phyloP scores from a whole-genome alignment of 2,113 vertebrate genomes.

The Gasterosteus nipponicus region DNA sequence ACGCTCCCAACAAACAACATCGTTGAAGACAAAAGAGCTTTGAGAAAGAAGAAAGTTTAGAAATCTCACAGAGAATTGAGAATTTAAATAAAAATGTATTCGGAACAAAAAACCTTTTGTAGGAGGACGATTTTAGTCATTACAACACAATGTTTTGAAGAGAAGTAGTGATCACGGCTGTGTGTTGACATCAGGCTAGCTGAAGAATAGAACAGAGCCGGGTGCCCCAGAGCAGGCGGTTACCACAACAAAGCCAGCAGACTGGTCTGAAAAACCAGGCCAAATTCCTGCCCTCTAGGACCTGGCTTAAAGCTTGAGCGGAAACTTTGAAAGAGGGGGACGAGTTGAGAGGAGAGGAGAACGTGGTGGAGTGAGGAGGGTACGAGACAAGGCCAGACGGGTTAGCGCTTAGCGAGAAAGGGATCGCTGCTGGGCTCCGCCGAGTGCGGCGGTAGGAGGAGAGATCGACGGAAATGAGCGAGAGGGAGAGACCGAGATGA shows the following conservation, averaged over 20 bases:
- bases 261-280: conserved; percentile 74
- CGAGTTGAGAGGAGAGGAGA: conserved; percentile 41
- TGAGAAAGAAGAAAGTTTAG: not conserved
- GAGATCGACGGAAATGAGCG: conserved; percentile 58
- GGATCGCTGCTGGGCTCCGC: conserved; percentile 70
- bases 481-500: conserved; percentile 42
- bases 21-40: conserved; percentile 3
- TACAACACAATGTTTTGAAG: conserved; percentile 60
- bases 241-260: conserved; percentile 79
- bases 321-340: conserved; percentile 72
- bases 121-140: conserved; percentile 30
- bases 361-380: conserved; percentile 47
- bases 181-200: conserved; percentile 70
- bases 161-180: conserved; percentile 56
- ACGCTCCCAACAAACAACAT: conserved; percentile 20
- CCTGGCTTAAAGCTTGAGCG: conserved; percentile 72
- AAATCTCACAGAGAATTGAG: not conserved
- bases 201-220: conserved; percentile 59
- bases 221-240: conserved; percentile 75
- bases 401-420: conserved; percentile 56
- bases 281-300: conserved; percentile 78
- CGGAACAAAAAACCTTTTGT: conserved; percentile 21
- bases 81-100: conserved; percentile 11
- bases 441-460: conserved; percentile 59
- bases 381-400: conserved; percentile 63